Evolutionary conservation across 2,797 vertebrate genomes (phyloP), one percentile per base, ranked within the genome.

Genomic region (Zonotrichia albicollis): DNA sequence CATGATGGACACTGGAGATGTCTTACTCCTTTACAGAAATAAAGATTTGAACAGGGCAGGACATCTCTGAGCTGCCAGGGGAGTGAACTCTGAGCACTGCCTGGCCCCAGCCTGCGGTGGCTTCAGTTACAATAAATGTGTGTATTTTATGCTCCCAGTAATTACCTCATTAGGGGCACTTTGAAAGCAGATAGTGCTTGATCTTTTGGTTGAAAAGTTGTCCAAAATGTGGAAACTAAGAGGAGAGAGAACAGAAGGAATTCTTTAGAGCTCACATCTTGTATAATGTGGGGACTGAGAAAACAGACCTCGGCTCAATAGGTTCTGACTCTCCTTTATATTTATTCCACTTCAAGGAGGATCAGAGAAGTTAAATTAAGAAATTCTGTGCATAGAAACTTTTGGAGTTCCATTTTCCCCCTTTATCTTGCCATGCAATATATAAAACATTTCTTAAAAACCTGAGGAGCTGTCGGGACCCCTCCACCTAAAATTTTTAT

Each of bases 151-250:
- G 72, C 66, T 95, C 89, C 60, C 83, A 50, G 62, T 84, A 95
- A 84, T 91, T 92, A 93, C 36, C 82, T 76, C 82, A 70, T 95
- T 93, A 92, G 79, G 88, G 66, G 20, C 66, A 78, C 87, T 96
- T 94, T 93, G 94, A 95, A 95, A 96, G 71, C 55, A 95, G 88
- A 92, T 94, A 95, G 85, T 16, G 45, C 91, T 94, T 81, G 60
- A 89, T 95, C 79, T 91, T 81, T 87, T 45, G 65, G 78, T 88
- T 60, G 70, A 85, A 55, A 88, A 80, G 60, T 53, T 93, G 55
- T 87, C 84, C 94, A 89, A 92, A 93, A 86, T 73, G n/a, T 60
- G 88, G 71, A 43, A 94, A 88, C 26, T 46, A 34, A 62, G 16
- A 84, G 65, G 53, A 48, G 46, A 83, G 62, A 60, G 74, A 85